These are phyloP conservation scores for Coendou prehensilis DNA, from an alignment of 2,797 vertebrate genomes.

Conservation along the genomic window DNA sequence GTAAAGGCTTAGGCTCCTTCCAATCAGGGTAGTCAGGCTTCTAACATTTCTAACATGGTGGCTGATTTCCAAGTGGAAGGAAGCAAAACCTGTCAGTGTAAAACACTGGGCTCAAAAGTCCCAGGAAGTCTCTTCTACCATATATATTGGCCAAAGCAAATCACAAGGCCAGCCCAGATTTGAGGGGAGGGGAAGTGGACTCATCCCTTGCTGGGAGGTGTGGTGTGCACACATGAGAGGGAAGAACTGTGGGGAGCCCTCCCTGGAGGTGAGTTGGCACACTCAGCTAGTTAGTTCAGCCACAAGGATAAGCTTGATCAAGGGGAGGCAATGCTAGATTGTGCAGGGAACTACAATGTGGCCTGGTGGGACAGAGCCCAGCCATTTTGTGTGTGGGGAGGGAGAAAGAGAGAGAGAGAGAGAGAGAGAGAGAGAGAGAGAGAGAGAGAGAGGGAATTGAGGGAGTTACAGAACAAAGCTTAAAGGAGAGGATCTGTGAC, in stretches of 20 bases:
- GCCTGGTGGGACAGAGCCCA: too few species aligned
- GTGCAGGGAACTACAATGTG: not conserved
- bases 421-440: not conserved
- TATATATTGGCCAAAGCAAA: not conserved
- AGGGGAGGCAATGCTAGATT: not conserved
- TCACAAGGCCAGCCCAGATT: not conserved
- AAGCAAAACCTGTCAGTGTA: conserved; percentile 6
- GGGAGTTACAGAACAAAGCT: not conserved
- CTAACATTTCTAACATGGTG: not conserved
- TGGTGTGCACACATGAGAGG: too few species aligned
- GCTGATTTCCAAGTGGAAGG: not conserved
- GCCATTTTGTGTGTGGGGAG: not conserved
- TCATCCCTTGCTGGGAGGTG: not conserved
- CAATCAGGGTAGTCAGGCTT: not conserved
- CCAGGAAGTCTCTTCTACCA: not conserved
- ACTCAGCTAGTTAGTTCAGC: not conserved
- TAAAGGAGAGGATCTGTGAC: not conserved
- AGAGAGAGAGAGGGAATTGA: not conserved
- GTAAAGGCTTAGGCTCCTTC: not conserved
- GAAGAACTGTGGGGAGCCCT: not conserved
- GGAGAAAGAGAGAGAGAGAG: not conserved
- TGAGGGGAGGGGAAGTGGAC: not conserved
- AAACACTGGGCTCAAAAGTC: not conserved
- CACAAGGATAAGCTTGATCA: not conserved
- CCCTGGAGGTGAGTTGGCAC: not conserved